Evolutionary conservation across 2,113 vertebrate species (phyloP).

Genomic region (Erythrocercus mccallii): DNA sequence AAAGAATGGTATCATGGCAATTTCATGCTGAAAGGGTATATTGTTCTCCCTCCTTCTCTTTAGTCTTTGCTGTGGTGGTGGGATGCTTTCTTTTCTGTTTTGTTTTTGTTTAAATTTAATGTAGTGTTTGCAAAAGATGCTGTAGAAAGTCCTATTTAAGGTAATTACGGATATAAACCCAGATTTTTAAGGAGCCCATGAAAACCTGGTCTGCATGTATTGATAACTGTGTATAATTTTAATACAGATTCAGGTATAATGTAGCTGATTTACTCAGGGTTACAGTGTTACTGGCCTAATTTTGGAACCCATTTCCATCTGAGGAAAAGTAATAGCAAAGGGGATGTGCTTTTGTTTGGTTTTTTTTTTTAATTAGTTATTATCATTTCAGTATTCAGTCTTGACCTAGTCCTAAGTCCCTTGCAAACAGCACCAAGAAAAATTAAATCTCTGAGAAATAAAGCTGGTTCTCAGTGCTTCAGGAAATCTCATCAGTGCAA

Average conservation of each 20-base stretch:
- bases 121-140: background rate
- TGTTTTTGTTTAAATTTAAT: background rate
- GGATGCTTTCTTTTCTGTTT: background rate
- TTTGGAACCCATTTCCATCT: background rate
- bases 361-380: background rate
- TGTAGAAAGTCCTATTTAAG: background rate
- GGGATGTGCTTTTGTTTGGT: background rate
- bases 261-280: background rate
- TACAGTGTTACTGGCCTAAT: background rate
- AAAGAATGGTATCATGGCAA: constrained; percentile 18
- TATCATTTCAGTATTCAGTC: background rate
- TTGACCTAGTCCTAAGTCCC: background rate
- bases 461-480: background rate
- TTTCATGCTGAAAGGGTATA: constrained; percentile 52
- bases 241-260: background rate
- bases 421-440: background rate
- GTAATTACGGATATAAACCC: background rate
- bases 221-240: background rate
- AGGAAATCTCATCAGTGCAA: background rate
- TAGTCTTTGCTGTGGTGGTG: background rate
- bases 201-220: background rate
- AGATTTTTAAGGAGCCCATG: background rate
- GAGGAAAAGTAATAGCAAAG: background rate
- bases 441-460: background rate
- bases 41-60: constrained; percentile 14